Evolutionary conservation across 1,140 invertebrate genomes (phyloP), one percentile per base, ranked within the genome.

Genomic region (Phenacoccus solenopsis): DNA sequence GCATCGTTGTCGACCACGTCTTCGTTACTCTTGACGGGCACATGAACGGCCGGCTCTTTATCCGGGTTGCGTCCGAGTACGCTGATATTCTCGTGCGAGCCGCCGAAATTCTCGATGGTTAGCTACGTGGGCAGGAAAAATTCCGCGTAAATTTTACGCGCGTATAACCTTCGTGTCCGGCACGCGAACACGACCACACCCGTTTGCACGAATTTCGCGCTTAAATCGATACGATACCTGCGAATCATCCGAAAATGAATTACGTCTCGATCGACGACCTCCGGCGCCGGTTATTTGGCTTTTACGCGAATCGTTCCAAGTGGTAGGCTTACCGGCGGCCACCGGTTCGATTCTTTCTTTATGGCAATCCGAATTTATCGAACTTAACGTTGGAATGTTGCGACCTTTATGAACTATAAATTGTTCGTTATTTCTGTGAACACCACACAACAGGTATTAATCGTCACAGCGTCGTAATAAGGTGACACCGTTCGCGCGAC

Each of bases 101-200:
- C 92, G 28, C 92, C 91, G 80, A 95, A 93, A 79, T 95, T 94
- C 81, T 95, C 92, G 28, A 94, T 88, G 0, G 91, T 94, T 72
- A 95, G 79, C 78, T 93, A 88, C 13, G 73, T 73, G 7, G 69
- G 16, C 20, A 49, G 38, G 20, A 49, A 4, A 49, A 49, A 49
- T 49, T 49, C 16, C 30, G 13, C n/a, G n/a, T n/a, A n/a, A n/a
- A n/a, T n/a, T n/a, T n/a, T 49, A 49, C 38, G 20, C 5, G 20
- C 38, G 16, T n/a, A n/a, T n/a, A n/a, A n/a, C n/a, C n/a, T n/a
- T n/a, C n/a, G n/a, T n/a, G n/a, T n/a, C n/a, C n/a, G n/a, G n/a
- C 38, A 16, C 38, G 38, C 4, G 20, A 49, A 49, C 38, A 5
- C 5, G 16, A 49, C 38, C 38, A n/a, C 16, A 16, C 38, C 38